These are phyloP conservation scores for Onychorhynchus coronatus DNA, from an alignment of 2,113 vertebrate genomes.

Conservation along the genomic window DNA sequence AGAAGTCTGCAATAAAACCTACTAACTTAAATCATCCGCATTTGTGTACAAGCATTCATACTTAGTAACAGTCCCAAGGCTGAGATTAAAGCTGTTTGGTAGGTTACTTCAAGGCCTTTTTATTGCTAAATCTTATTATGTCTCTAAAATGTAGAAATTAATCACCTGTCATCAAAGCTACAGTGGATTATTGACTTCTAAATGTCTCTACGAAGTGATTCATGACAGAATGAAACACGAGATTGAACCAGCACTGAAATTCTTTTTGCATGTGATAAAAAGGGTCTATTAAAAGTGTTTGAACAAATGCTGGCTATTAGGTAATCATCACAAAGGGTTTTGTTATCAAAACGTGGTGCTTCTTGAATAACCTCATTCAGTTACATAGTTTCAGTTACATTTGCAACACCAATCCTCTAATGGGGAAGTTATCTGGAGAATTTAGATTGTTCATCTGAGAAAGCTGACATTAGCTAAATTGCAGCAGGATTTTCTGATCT, in stretches of 20 bases:
- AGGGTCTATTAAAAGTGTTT: slow-evolving; percentile 78
- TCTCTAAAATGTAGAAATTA: slow-evolving; percentile 87
- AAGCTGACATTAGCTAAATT: slow-evolving; percentile 44
- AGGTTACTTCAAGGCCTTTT: slow-evolving; percentile 87
- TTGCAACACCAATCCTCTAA: slow-evolving; percentile 38
- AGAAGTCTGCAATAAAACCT: slow-evolving; percentile 77
- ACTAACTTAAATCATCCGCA: slow-evolving; percentile 77
- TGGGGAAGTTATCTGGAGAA: slow-evolving; percentile 63
- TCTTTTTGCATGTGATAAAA: slow-evolving; percentile 80
- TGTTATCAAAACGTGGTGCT: slow-evolving; percentile 73
- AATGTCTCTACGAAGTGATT: slow-evolving; percentile 85
- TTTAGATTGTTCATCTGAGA: slow-evolving; percentile 63
- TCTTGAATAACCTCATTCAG: slow-evolving; percentile 71
- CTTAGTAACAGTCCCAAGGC: slow-evolving; percentile 83
- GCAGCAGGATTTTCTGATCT: slow-evolving; percentile 23
- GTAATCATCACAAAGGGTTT: slow-evolving; percentile 80
- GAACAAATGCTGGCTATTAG: slow-evolving; percentile 79
- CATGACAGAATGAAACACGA: slow-evolving; percentile 82
- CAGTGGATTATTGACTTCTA: slow-evolving; percentile 87
- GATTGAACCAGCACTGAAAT: slow-evolving; percentile 78
- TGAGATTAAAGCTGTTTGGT: slow-evolving; percentile 85
- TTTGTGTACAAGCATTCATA: slow-evolving; percentile 81
- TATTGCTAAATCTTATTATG: slow-evolving; percentile 87
- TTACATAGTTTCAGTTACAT: slow-evolving; percentile 53
- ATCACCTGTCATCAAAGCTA: slow-evolving; percentile 86